A percentile compares a stretch with the other conserved stretches of the same genome.
Conservation (phyloP, 2,113 vertebrate species). For the Corynorhinus townsendii region DNA sequence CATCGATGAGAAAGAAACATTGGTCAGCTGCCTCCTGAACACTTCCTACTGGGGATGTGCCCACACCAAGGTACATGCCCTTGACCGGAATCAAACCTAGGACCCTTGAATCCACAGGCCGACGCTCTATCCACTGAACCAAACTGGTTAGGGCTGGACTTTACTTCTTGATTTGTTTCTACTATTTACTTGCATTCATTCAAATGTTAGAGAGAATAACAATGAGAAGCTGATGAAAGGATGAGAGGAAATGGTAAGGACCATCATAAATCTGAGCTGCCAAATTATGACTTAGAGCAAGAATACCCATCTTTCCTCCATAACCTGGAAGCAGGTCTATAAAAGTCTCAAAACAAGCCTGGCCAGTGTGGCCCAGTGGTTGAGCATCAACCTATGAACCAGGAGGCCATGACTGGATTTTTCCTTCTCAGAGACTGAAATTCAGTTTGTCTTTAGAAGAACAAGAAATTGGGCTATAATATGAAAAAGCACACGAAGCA, state of each 20-base stretch:
- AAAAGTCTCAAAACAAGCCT: constrained; percentile 8
- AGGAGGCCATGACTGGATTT: background rate
- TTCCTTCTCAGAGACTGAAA: constrained; percentile 6
- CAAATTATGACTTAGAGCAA: constrained; percentile 8
- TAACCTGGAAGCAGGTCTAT: background rate
- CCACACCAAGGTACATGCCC: too few relatives aligned
- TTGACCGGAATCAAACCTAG: too few relatives aligned
- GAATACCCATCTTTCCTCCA: background rate
- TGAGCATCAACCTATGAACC: background rate
- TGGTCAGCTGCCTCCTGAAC: too few relatives aligned
- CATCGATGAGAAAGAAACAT: too few relatives aligned
- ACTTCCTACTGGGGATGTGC: too few relatives aligned
- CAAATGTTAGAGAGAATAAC: background rate
- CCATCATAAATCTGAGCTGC: background rate
- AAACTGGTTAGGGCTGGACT: too few relatives aligned
- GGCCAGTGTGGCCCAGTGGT: background rate
- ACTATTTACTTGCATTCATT: background rate
- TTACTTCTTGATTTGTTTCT: background rate
- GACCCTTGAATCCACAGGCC: too few relatives aligned
- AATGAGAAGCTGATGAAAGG: background rate
- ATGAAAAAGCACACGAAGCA: background rate
- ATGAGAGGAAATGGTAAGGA: background rate
- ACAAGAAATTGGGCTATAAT: background rate
- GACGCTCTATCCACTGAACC: too few relatives aligned
- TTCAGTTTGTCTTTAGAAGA: background rate